Conservation (phyloP, 2,797 vertebrate genomes). For the Coregonus sp. region DNA sequence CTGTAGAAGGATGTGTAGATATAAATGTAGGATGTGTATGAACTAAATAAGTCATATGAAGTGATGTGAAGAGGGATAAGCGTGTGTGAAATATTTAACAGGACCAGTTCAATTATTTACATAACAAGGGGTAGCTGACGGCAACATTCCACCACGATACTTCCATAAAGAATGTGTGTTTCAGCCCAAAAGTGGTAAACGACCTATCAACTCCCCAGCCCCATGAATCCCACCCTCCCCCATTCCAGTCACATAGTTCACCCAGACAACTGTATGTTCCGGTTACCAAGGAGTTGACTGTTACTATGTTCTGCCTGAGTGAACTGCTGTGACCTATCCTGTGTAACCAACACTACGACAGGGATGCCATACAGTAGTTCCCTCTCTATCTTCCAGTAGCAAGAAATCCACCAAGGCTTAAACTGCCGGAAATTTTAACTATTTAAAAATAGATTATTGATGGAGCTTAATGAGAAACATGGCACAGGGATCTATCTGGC, state of each 20-base stretch:
- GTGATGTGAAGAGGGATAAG: slow-evolving; percentile 22
- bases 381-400: slow-evolving; percentile 7
- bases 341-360: not conserved
- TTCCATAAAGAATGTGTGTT: slow-evolving; percentile 17
- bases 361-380: not conserved
- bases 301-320: no score
- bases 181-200: not conserved
- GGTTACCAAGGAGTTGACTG: not conserved
- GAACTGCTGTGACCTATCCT: not conserved
- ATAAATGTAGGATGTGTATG: slow-evolving; percentile 8
- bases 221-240: not conserved
- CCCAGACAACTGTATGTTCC: not conserved
- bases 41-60: slow-evolving; percentile 6
- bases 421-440: slow-evolving; percentile 29
- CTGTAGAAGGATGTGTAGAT: not conserved
- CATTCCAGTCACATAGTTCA: not conserved
- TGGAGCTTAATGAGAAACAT: slow-evolving; percentile 14
- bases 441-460: slow-evolving; percentile 36
- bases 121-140: slow-evolving; percentile 26
- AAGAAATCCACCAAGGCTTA: slow-evolving; percentile 9
- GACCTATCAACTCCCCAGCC: not conserved
- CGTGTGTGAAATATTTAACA: slow-evolving; percentile 39
- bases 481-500: slow-evolving; percentile 15
- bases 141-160: slow-evolving; percentile 29
- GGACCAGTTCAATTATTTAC: slow-evolving; percentile 43